Base-by-base conservation (phyloP, 2,888 invertebrate species). In the Chironomus tentans region DNA sequence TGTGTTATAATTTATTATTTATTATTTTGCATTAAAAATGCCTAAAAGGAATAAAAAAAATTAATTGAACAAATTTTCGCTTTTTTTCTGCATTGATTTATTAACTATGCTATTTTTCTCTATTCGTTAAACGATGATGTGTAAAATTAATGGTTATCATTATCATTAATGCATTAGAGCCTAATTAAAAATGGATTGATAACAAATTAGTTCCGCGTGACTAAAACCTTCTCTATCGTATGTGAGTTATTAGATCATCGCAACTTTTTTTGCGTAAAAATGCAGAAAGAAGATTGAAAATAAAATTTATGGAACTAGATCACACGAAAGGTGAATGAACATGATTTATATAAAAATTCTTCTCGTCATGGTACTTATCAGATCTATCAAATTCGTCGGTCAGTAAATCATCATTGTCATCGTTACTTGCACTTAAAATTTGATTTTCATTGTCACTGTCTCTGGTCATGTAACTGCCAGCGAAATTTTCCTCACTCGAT, bases 311-410 rank as follows among this genome's bases (percentile, higher is more conserved):
- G 38, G 38, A 38, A 47, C 15, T 70, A 12, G 56, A 56, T 56
- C 47, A 71, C 15, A 56, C 71, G 56, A 71, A 71, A 13, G 71
- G 71, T 71, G 71, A 71, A 61, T 71, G 71, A 71, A 71, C 71
- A 13, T 71, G 71, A 71, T 56, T 71, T 15, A 50, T 24, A 3
- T 56, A 70, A 47, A 21, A 70, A 4, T 18, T 47, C 47, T 70
- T 70, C 18, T 70, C 70, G 21, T 47, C 70, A 48, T 48, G 21
- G 47, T 70, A 15, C n/a, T 56, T 56, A 15, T n/a, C 56, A 56
- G 65, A 65, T 65, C 65, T 18, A 24, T 65, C 65, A 24, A 24
- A 65, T 2, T 21, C 65, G 13, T 65, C 21, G 65, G 13, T 24
- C 22, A 24, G 13, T 21, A 65, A 65, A 65, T 65, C 24, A 24